A percentile compares a stretch with the other conserved stretches of the same genome.
Evolutionary conservation across 1,140 invertebrate species (phyloP).

Genomic region (Lethrus apterus): DNA sequence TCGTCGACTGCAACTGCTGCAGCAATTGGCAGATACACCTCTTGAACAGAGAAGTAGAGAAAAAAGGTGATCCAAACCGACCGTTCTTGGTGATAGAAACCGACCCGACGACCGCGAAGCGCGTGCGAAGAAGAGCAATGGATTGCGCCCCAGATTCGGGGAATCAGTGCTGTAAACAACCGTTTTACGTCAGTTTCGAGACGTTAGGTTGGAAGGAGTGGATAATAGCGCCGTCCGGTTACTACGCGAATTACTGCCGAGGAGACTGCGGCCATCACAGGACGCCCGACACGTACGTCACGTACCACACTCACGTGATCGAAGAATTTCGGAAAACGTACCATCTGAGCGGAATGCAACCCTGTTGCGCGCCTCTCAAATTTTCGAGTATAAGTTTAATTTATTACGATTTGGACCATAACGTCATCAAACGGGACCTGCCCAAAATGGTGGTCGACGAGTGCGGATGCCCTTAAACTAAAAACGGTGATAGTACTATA

Average conservation of each 20-base stretch:
- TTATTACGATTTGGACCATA: slow-evolving; percentile 84
- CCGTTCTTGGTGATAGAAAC: slow-evolving; percentile 82
- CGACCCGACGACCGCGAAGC: slow-evolving; percentile 50
- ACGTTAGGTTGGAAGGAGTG: slow-evolving; percentile 38
- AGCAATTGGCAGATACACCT: slow-evolving; percentile 57
- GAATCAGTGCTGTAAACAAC: slow-evolving; percentile 83
- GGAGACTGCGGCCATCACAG: slow-evolving; percentile 74
- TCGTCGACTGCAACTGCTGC: slow-evolving; percentile 80
- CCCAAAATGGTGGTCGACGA: slow-evolving; percentile 96
- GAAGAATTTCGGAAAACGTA: slow-evolving; percentile 78
- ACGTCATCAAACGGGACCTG: slow-evolving; percentile 88
- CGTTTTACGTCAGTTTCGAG: slow-evolving; percentile 80
- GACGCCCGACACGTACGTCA: slow-evolving; percentile 76
- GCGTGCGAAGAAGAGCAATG: slow-evolving; percentile 70
- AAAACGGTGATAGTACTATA: slow-evolving; percentile 1
- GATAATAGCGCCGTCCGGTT: slow-evolving; percentile 73
- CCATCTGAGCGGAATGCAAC: slow-evolving; percentile 65
- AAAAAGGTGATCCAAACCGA: slow-evolving; percentile 52
- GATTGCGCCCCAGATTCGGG: slow-evolving; percentile 69
- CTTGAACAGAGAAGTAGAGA: slow-evolving; percentile 27
- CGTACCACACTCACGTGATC: slow-evolving; percentile 83
- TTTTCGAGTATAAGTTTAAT: slow-evolving; percentile 89
- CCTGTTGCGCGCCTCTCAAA: slow-evolving; percentile 90
- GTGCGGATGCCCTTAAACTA: slow-evolving; percentile 80
- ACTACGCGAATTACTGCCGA: slow-evolving; percentile 91